Evolutionary conservation across 2,797 vertebrate genomes (phyloP), one percentile per base, ranked within the genome.

Genomic region (Chelidonichthys spinosus): DNA sequence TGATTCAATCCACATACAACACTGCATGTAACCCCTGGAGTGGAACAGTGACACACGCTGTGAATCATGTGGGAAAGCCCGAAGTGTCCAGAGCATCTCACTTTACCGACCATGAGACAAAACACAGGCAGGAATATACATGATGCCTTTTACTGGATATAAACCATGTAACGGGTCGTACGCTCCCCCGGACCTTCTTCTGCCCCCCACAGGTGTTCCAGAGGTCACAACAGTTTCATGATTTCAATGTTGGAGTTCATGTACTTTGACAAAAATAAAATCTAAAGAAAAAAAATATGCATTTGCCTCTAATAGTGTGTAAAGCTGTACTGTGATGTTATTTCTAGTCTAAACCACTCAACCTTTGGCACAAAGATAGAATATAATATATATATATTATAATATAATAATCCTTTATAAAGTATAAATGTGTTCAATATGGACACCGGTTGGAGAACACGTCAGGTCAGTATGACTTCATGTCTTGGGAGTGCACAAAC

Each of bases 61-160:
- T 92, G 93, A 94, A 88, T 93, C 93, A 93, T 90, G 79, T 78
- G 89, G 92, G 92, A 87, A 94, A 92, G 85, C 93, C 93, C 92
- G 86, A 85, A 77, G 75, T 90, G 88, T 84, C 87, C 85, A 79
- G 64, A 43, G 53, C 54, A 79, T 79, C 82, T 87, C 81, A 69
- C 68, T 80, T 84, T 66, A 81, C 85, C 74, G 81, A 81, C 36
- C 63, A 66, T 9, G 46, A 85, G 69, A 85, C 47, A 49, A 71
- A 78, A 61, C 56, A 44, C 50, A 18, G 43, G 43, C 39, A 55
- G 11, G 40, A 55, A 50, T 35, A 58, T n/a, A 35, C 11, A 69
- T 8, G n/a, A 56, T 6, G 62, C 32, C 36, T 18, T 11, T 53
- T 14, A 60, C 7, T 10, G 7, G 6, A 11, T 25, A 15, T 25